Evolutionary conservation across 2,888 invertebrate species (phyloP).

Genomic region (Nomada fucata): DNA sequence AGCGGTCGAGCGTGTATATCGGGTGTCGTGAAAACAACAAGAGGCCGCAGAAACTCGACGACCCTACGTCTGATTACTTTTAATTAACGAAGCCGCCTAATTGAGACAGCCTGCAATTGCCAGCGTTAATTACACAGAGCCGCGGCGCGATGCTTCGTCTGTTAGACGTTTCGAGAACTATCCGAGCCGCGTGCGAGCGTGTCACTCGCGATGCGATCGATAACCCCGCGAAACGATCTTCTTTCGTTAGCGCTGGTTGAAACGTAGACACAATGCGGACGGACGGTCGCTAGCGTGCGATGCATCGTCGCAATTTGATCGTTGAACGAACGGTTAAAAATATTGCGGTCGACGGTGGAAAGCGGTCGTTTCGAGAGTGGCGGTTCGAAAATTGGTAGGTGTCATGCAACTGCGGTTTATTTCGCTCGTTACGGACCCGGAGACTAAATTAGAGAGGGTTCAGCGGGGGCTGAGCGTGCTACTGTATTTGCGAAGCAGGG

Average conservation of each 20-base stretch:
- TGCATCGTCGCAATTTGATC: neutral
- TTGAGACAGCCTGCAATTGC: constrained; percentile 39
- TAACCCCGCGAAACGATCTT: neutral
- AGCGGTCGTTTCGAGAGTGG: neutral
- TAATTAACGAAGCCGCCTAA: constrained; percentile 50
- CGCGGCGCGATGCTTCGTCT: neutral
- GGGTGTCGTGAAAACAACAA: neutral
- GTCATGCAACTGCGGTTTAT: constrained; percentile 9
- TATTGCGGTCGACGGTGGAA: neutral
- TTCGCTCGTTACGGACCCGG: neutral
- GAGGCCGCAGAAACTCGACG: neutral
- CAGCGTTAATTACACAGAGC: constrained; percentile 31
- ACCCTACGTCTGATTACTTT: constrained; percentile 37
- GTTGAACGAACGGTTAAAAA: neutral
- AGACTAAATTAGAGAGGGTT: neutral
- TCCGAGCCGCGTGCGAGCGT: constrained; percentile 25
- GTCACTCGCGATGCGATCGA: constrained; percentile 37
- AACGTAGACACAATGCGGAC: neutral
- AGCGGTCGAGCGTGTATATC: neutral
- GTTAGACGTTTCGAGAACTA: constrained; percentile 40
- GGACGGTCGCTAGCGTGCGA: neutral
- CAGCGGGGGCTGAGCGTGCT: neutral
- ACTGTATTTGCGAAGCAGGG: no score
- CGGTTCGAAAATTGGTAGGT: constrained; percentile 10
- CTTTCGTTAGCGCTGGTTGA: neutral